Evolutionary conservation across 2,113 vertebrate species (phyloP).

Genomic region (Podarcis muralis): DNA sequence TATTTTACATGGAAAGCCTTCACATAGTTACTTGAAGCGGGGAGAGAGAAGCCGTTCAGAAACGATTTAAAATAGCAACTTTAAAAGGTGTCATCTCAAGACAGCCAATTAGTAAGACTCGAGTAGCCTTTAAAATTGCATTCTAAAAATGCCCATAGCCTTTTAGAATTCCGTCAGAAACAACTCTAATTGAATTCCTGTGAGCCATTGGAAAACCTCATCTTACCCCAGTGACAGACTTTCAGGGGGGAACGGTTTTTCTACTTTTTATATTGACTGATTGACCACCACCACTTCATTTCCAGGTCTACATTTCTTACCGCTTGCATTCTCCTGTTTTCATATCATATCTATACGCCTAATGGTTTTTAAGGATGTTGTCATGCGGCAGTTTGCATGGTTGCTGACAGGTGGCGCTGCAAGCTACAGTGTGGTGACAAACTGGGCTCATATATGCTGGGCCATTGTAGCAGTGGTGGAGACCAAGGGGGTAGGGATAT

Average conservation of each 20-base stretch:
- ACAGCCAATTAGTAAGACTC: conserved; percentile 6
- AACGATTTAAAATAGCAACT: conserved; percentile 5
- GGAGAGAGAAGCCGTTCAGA: not conserved
- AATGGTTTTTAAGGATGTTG: too few relatives aligned
- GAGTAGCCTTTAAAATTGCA: conserved; percentile 4
- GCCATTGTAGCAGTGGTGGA: too few relatives aligned
- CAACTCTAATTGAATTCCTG: not conserved
- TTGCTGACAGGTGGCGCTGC: not conserved
- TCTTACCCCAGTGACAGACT: not conserved
- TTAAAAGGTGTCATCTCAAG: conserved; percentile 9
- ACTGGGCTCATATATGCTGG: too few relatives aligned
- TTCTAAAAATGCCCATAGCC: conserved; percentile 3
- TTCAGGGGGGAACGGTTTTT: not conserved
- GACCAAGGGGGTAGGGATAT: too few relatives aligned
- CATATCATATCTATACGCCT: not conserved
- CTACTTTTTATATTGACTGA: not conserved
- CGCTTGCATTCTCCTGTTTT: not conserved
- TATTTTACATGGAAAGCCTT: not conserved
- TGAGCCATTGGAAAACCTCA: not conserved
- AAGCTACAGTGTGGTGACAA: too few relatives aligned
- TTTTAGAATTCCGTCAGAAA: not conserved
- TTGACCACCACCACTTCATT: not conserved
- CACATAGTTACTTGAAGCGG: not conserved
- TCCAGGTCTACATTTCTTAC: not conserved
- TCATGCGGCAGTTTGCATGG: too few relatives aligned